Conservation (phyloP, 1,140 invertebrate species). For the Atta colombica region DNA sequence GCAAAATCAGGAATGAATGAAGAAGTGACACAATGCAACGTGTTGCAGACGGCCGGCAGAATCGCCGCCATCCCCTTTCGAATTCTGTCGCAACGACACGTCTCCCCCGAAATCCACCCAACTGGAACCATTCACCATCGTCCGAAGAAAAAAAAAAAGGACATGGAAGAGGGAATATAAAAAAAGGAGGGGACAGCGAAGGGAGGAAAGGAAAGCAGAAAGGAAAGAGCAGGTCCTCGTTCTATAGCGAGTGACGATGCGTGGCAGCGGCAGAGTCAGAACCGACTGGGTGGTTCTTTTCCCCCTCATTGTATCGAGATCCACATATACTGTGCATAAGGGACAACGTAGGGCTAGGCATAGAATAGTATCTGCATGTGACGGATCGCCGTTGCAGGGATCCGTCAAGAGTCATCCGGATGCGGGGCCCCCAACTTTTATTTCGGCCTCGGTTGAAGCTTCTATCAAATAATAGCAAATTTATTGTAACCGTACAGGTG, state of each 20-base stretch:
- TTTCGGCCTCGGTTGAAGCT: constrained; percentile 26
- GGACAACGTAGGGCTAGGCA: constrained; percentile 55
- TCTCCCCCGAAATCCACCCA: constrained; percentile 58
- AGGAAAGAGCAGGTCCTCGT: constrained; percentile 79
- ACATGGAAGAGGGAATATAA: constrained; percentile 68
- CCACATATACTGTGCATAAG: constrained; percentile 39
- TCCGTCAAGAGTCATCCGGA: constrained; percentile 78
- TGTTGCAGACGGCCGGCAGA: constrained; percentile 56
- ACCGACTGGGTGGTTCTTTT: constrained; percentile 63
- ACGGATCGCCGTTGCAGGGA: constrained; percentile 77
- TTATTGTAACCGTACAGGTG: constrained; percentile 49
- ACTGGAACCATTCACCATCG: constrained; percentile 69
- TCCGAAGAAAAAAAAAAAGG: constrained; percentile 65
- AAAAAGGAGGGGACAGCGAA: constrained; percentile 63
- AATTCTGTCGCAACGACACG: constrained; percentile 18
- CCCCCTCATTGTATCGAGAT: constrained; percentile 71
- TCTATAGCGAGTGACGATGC: constrained; percentile 85
- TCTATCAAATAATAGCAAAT: constrained; percentile 48
- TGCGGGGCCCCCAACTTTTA: constrained; percentile 36
- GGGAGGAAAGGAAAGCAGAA: constrained; percentile 65
- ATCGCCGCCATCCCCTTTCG: constrained; percentile 70
- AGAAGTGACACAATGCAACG: constrained; percentile 85
- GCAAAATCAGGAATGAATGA: constrained; percentile 86
- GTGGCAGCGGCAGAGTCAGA: constrained; percentile 74
- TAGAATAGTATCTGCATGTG: constrained; percentile 83